phyloP scores from a whole-genome alignment of 2,888 invertebrate genomes.

The Eristalis intricaria region DNA sequence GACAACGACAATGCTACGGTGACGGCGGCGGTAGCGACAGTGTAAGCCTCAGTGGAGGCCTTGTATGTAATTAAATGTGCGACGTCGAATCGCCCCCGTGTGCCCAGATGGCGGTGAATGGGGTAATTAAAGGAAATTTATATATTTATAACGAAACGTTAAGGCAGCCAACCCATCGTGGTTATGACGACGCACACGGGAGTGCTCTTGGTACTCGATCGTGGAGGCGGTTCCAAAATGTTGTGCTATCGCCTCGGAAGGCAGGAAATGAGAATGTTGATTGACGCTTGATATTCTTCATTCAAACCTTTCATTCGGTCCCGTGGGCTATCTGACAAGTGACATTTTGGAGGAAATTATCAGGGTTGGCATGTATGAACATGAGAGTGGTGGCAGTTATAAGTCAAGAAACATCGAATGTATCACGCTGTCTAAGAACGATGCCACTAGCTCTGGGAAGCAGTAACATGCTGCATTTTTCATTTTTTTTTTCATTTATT shows the following conservation, averaged over 20 bases:
- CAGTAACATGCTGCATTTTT: no score
- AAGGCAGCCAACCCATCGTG: neutral
- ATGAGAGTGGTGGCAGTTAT: no score
- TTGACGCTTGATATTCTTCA: neutral
- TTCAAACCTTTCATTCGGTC: no score
- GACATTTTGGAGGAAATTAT: neutral
- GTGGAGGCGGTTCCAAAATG: neutral
- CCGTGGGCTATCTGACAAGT: neutral
- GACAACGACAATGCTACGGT: no score
- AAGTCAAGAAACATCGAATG: no score
- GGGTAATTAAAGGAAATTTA: slow-evolving; percentile 41
- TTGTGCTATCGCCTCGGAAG: neutral
- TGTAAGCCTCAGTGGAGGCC: no score
- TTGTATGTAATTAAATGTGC: slow-evolving; percentile 16
- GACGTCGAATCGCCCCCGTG: neutral
- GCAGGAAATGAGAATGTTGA: neutral
- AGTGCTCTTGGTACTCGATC: neutral
- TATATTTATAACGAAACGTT: slow-evolving; percentile 46
- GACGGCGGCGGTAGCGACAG: no score
- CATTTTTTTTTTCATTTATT: no score
- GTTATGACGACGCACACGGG: no score
- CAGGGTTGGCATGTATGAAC: neutral
- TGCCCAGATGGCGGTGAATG: slow-evolving; percentile 21
- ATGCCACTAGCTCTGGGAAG: no score
- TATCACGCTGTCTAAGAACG: no score